Evolutionary conservation across 35 echinoderm and acorn worm species (phyloP).

Genomic region (Nesometra sesokonis): DNA sequence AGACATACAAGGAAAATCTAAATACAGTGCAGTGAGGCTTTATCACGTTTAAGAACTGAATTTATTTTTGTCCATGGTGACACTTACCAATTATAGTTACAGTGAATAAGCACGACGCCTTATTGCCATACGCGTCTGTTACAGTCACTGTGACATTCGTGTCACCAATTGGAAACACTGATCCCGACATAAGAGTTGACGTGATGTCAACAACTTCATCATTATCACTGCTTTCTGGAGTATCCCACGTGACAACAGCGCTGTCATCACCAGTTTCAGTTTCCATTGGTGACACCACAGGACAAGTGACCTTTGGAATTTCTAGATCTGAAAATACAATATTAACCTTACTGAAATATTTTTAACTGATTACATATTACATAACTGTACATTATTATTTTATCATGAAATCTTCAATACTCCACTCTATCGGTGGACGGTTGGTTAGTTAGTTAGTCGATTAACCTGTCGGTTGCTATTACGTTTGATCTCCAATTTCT

Average conservation of each 20-base stretch:
- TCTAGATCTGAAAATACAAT: not conserved
- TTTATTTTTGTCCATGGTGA: too few species aligned
- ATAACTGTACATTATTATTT: too few species aligned
- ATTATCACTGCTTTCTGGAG: not conserved
- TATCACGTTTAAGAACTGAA: too few species aligned
- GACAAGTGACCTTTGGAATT: not conserved
- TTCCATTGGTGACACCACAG: not conserved
- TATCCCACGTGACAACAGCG: not conserved
- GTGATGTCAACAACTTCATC: not conserved
- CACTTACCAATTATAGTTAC: not conserved
- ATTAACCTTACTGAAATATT: too few species aligned
- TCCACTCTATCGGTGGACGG: too few species aligned
- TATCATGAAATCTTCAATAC: too few species aligned
- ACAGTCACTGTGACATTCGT: slow-evolving; percentile 1
- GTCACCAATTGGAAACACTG: not conserved
- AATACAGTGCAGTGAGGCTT: too few species aligned
- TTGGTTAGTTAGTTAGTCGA: too few species aligned
- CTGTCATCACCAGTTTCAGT: not conserved
- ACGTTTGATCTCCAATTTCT: too few species aligned
- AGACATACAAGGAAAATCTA: too few species aligned
- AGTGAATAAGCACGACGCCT: not conserved
- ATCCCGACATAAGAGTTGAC: not conserved
- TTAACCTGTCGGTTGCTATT: too few species aligned
- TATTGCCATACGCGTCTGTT: not conserved
- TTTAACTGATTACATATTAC: too few species aligned